Conservation (phyloP, 2,888 invertebrate species). For the Agonopterix alstromeriana region DNA sequence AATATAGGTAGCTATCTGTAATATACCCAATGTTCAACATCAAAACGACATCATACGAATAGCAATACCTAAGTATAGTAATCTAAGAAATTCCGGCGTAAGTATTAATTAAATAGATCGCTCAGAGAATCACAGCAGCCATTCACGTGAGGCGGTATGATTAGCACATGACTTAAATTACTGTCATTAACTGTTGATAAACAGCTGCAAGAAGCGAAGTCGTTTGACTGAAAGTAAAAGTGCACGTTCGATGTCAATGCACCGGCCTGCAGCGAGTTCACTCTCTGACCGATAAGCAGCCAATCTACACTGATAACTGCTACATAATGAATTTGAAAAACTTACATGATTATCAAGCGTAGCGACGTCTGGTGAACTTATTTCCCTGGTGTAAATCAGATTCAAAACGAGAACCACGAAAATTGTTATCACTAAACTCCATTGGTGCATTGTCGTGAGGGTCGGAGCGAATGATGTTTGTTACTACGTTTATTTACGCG, state of each 20-base stretch:
- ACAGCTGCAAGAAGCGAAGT: conserved; percentile 24
- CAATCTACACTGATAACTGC: background rate
- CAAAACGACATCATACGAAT: too few species aligned
- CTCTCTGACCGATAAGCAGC: conserved; percentile 27
- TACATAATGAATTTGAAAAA: conserved; percentile 15
- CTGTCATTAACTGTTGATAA: conserved; percentile 5
- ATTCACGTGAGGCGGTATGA: background rate
- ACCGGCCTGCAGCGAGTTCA: conserved; percentile 26
- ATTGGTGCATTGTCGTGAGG: conserved; percentile 66
- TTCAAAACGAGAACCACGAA: conserved; percentile 50
- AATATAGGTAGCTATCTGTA: too few species aligned
- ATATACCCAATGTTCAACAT: too few species aligned
- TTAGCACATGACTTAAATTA: background rate
- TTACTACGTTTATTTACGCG: conserved; percentile 59
- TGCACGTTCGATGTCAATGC: conserved; percentile 50
- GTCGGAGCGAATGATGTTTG: conserved; percentile 31
- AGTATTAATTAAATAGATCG: too few species aligned
- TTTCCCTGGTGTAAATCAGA: conserved; percentile 40
- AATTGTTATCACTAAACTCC: conserved; percentile 60
- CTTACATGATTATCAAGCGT: conserved; percentile 57
- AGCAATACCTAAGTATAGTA: too few species aligned
- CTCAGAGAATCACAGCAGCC: too few species aligned
- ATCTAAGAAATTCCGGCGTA: too few species aligned
- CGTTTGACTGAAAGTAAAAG: conserved; percentile 66
- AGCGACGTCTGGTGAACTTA: conserved; percentile 37